Evolutionary conservation across 2,113 vertebrate species (phyloP).

Genomic region (Brachyhypopomus occidentalis): DNA sequence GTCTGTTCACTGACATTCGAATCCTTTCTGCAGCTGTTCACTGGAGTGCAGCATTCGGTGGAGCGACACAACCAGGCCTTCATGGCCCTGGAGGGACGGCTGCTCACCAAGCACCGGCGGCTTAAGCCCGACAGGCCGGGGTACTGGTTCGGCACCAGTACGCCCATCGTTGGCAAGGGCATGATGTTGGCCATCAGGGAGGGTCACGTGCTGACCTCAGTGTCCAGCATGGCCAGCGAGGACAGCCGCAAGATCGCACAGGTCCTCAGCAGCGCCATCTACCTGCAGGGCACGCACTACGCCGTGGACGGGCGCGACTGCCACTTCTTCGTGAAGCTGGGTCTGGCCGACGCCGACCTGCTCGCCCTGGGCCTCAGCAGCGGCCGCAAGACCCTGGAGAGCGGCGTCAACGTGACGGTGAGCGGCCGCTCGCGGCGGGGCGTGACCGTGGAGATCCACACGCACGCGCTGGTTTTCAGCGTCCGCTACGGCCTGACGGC

Average conservation of each 20-base stretch:
- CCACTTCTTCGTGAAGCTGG: constrained; percentile 87
- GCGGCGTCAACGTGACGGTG: constrained; percentile 83
- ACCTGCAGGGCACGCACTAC: constrained; percentile 87
- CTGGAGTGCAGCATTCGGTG: constrained; percentile 84
- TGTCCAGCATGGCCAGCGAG: constrained; percentile 82
- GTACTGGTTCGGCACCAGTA: constrained; percentile 85
- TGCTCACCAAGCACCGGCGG: constrained; percentile 80
- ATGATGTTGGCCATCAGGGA: constrained; percentile 88
- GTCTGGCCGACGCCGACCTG: constrained; percentile 81
- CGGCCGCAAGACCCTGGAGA: constrained; percentile 83
- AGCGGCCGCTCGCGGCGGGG: constrained; percentile 83
- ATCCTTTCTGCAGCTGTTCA: constrained; percentile 74
- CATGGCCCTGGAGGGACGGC: constrained; percentile 86
- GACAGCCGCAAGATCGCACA: constrained; percentile 85
- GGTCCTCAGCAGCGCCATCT: constrained; percentile 82
- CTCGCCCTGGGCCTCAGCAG: constrained; percentile 81
- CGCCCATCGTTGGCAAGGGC: constrained; percentile 85
- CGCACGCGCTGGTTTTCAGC: constrained; percentile 78
- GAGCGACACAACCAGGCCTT: constrained; percentile 88
- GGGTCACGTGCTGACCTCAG: constrained; percentile 77
- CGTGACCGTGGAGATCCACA: constrained; percentile 83
- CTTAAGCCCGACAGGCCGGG: constrained; percentile 81
- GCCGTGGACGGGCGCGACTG: constrained; percentile 86
- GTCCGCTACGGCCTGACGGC: constrained; percentile 82
- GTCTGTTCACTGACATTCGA: not conserved